phyloP scores from a whole-genome alignment of 2,797 vertebrate species.

The Notamacropus eugenii region DNA sequence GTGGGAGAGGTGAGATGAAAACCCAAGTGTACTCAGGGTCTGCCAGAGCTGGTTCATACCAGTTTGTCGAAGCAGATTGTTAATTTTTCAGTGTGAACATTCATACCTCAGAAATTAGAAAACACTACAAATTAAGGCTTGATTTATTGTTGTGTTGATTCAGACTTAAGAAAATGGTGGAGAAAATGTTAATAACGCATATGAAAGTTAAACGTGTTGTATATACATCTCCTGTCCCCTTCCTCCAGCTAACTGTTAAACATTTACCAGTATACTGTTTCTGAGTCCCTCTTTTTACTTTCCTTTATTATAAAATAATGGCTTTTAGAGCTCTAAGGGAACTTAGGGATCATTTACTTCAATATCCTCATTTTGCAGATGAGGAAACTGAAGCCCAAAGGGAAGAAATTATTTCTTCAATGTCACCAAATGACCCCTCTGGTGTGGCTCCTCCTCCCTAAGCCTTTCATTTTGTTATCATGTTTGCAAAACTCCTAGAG shows the following conservation, averaged over 20 bases:
- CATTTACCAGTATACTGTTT: neutral
- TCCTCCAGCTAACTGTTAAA: neutral
- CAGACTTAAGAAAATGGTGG: neutral
- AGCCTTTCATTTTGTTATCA: neutral
- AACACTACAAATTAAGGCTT: neutral
- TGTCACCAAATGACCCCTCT: neutral
- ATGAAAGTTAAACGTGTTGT: neutral
- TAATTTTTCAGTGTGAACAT: neutral
- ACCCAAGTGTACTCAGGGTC: neutral
- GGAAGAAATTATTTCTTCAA: neutral
- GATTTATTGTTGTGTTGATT: neutral
- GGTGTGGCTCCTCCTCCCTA: neutral
- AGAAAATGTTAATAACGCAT: neutral
- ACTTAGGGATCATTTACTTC: neutral
- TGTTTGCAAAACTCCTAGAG: neutral
- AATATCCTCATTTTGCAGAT: neutral
- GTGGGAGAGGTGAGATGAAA: neutral
- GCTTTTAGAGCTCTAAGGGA: neutral
- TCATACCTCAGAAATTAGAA: neutral
- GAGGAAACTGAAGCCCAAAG: neutral
- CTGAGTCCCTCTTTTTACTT: neutral
- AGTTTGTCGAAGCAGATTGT: neutral
- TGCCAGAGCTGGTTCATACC: neutral
- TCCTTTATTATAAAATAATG: neutral
- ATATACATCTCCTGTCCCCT: neutral